phyloP scores from a whole-genome alignment of 1,140 invertebrate genomes.

The Zelostemma sp. region DNA sequence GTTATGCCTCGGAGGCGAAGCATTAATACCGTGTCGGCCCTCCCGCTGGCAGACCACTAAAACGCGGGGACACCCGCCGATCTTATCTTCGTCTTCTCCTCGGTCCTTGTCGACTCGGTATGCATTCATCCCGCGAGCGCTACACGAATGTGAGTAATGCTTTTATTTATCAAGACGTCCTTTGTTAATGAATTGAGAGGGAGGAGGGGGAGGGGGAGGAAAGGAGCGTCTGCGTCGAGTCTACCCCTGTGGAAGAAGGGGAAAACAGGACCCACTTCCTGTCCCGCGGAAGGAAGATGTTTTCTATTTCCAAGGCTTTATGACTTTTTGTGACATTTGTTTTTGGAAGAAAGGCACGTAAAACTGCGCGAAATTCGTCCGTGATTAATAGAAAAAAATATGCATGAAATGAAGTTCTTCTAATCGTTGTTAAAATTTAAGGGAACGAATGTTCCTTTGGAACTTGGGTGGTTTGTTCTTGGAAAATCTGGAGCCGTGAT shows the following conservation, averaged over 20 bases:
- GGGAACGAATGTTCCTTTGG: not conserved
- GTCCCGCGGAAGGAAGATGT: too few relatives aligned
- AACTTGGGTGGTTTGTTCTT: not conserved
- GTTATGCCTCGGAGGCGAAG: constrained; percentile 66
- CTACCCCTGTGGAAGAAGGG: constrained; percentile 41
- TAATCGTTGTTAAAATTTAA: too few relatives aligned
- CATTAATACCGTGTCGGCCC: constrained; percentile 67
- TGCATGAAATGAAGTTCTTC: too few relatives aligned
- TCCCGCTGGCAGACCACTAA: constrained; percentile 62
- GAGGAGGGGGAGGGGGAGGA: constrained; percentile 36
- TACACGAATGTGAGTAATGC: constrained; percentile 62
- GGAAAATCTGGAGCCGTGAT: not conserved
- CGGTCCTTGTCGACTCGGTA: constrained; percentile 64
- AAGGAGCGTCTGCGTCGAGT: constrained; percentile 41
- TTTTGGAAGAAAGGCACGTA: too few relatives aligned
- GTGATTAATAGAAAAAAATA: too few relatives aligned
- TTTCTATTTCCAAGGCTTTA: too few relatives aligned
- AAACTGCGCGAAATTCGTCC: too few relatives aligned
- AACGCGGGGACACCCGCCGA: constrained; percentile 66
- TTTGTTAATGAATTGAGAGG: constrained; percentile 56
- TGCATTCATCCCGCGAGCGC: constrained; percentile 62
- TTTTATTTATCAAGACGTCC: constrained; percentile 66
- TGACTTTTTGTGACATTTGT: too few relatives aligned
- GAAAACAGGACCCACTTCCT: too few relatives aligned
- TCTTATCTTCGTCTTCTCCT: constrained; percentile 65